These are phyloP conservation scores for Parnassius mnemosyne DNA, from an alignment of 2,888 invertebrate genomes.

Conservation along the genomic window DNA sequence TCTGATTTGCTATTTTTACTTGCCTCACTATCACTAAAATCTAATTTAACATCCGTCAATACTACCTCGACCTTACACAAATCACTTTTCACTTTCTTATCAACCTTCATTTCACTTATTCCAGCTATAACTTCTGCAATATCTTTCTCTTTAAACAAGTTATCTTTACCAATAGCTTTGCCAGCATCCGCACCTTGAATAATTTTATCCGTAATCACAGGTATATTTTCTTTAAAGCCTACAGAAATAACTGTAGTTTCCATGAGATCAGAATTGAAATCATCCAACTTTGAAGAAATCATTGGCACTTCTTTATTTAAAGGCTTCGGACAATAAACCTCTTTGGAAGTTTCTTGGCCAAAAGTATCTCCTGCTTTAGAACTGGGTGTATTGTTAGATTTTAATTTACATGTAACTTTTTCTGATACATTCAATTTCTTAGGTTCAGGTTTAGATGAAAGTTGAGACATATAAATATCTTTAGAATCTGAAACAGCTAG, in stretches of 20 bases:
- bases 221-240: conserved; percentile 6
- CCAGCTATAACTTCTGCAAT: conserved; percentile 4
- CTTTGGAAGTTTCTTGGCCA: background rate
- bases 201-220: background rate
- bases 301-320: conserved; percentile 10
- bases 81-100: conserved; percentile 12
- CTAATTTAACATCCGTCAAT: conserved; percentile 16
- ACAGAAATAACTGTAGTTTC: conserved; percentile 10
- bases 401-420: conserved; percentile 6
- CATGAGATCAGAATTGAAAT: conserved; percentile 8
- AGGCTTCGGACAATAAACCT: background rate
- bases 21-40: background rate
- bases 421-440: background rate
- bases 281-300: conserved; percentile 1
- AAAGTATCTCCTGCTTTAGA: background rate
- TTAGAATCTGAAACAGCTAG: background rate
- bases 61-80: conserved; percentile 7
- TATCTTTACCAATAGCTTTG: background rate
- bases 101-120: conserved; percentile 6
- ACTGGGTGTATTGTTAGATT: background rate
- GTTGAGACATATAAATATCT: background rate
- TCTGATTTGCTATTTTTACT: conserved; percentile 9
- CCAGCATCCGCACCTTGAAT: background rate
- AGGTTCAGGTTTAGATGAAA: background rate
- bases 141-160: background rate